phyloP scores from a whole-genome alignment of 2,797 vertebrate genomes.

The Leuciscus waleckii region DNA sequence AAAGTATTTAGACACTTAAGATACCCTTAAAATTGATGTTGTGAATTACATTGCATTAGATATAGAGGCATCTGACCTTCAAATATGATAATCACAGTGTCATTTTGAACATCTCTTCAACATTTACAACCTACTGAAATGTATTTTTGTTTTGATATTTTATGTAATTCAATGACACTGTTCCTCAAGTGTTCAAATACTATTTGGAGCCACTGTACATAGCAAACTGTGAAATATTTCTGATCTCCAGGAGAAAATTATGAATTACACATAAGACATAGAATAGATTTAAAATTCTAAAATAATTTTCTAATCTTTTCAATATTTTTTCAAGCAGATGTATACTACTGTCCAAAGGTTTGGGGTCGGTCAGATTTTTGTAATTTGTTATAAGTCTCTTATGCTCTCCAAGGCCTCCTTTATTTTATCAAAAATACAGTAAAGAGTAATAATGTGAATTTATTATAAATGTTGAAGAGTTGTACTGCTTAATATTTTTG shows the following conservation, averaged over 20 bases:
- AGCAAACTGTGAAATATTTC: conserved; percentile 21
- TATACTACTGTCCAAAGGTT: neutral
- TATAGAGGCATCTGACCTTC: neutral
- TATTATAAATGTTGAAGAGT: too few species aligned
- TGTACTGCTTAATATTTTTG: neutral
- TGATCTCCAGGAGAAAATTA: neutral
- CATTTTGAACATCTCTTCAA: neutral
- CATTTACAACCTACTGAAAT: neutral
- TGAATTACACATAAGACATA: neutral
- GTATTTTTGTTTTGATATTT: neutral
- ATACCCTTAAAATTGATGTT: neutral
- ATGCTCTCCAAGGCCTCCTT: neutral
- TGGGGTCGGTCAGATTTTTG: neutral
- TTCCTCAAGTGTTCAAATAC: neutral
- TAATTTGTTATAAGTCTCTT: neutral
- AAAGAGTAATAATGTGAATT: neutral
- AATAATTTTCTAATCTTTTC: neutral
- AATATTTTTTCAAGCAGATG: neutral
- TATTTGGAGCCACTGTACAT: neutral
- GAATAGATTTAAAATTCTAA: neutral
- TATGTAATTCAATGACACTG: neutral
- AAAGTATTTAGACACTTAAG: neutral
- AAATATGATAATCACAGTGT: neutral
- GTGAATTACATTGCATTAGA: neutral
- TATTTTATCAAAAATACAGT: neutral